phyloP scores from a whole-genome alignment of 2,797 vertebrate species.

The Darevskia nairensis region DNA sequence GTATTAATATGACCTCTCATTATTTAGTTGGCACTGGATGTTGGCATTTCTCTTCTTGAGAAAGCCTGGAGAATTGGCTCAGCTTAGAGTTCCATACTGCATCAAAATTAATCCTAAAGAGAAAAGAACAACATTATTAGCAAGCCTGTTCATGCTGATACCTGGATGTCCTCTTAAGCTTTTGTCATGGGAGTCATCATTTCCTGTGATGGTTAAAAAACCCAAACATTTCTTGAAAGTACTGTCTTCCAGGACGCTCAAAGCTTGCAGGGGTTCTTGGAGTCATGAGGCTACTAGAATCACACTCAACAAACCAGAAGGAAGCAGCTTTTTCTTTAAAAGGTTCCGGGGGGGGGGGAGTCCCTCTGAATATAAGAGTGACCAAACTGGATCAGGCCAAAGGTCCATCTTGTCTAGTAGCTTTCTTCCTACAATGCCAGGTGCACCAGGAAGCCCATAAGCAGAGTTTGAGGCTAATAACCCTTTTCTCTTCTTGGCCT shows the following conservation, averaged over 20 bases:
- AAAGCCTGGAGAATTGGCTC: conserved; percentile 51
- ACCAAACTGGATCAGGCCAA: no score
- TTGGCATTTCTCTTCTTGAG: conserved; percentile 58
- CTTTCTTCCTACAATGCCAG: no score
- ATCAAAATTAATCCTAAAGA: conserved; percentile 34
- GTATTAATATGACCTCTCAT: conserved; percentile 43
- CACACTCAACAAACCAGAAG: no score
- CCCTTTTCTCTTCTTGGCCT: no score
- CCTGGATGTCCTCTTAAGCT: background rate
- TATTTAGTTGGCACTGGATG: conserved; percentile 56
- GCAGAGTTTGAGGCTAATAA: no score
- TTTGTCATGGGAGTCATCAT: conserved; percentile 6
- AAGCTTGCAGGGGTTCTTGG: no score
- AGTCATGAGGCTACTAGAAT: no score
- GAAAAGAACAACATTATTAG: background rate
- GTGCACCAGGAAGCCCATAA: no score
- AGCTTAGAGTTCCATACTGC: conserved; percentile 41
- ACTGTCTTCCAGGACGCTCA: background rate
- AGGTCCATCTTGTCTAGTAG: no score
- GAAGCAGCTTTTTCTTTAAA: no score
- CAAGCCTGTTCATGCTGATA: background rate
- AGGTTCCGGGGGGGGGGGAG: no score
- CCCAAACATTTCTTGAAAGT: background rate
- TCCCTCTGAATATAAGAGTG: no score
- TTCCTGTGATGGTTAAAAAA: background rate